Evolutionary conservation across 2,888 invertebrate genomes (phyloP).

Genomic region (Dinocampus coccinellae): DNA sequence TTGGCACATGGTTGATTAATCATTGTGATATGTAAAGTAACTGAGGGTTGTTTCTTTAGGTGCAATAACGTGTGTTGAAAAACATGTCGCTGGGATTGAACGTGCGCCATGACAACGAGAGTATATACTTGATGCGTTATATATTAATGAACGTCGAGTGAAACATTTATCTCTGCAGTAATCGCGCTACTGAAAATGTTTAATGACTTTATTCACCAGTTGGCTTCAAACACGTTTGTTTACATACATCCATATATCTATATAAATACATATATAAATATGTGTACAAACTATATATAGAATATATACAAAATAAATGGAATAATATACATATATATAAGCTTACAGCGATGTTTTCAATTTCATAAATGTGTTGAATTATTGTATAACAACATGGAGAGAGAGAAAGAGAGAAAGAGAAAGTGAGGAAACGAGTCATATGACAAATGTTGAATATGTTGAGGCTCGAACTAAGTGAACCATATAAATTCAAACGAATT

Average conservation of each 20-base stretch:
- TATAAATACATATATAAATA: too few species aligned
- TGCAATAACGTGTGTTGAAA: conserved; percentile 46
- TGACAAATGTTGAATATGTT: conserved; percentile 64
- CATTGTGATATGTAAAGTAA: conserved; percentile 50
- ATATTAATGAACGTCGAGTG: conserved; percentile 48
- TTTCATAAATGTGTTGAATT: conserved; percentile 49
- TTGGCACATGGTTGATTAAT: conserved; percentile 54
- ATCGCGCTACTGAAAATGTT: conserved; percentile 21
- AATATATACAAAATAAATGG: conserved; percentile 5
- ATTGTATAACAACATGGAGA: conserved; percentile 64
- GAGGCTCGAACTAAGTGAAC: conserved; percentile 68
- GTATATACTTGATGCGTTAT: conserved; percentile 43
- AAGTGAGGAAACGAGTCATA: conserved; percentile 60
- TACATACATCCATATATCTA: too few species aligned
- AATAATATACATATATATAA: too few species aligned
- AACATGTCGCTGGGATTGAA: conserved; percentile 34
- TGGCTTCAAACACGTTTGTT: conserved; percentile 21
- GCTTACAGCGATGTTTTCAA: conserved; percentile 29
- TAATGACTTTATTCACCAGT: conserved; percentile 50
- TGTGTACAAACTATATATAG: too few species aligned
- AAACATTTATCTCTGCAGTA: conserved; percentile 39
- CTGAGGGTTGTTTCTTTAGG: conserved; percentile 55
- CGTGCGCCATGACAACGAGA: conserved; percentile 22
- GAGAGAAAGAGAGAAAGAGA: not conserved
- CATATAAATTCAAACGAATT: conserved; percentile 34